Base-by-base conservation (phyloP, 2,113 vertebrate species). In the Ctenomys sociabilis region DNA sequence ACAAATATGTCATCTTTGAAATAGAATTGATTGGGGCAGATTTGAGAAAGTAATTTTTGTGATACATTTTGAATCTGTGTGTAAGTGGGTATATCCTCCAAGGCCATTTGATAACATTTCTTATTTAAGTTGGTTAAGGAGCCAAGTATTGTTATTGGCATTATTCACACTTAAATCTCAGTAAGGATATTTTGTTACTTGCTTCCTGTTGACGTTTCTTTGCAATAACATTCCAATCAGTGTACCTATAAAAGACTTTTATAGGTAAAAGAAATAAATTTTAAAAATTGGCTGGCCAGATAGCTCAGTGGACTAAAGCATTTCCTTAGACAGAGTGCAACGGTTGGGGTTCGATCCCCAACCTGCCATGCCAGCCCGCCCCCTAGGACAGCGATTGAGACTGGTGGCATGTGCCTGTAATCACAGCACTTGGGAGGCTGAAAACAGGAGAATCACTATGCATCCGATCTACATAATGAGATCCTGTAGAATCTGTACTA, bases 81-180 rank as follows among this genome's bases (percentile, higher is more conserved):
- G 30, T 30, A 22, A 54, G 32, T 28, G 1, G 61, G 59, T 21
- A 6, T 75, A n/a, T 13, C 59, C 40, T 92, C 37, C 19, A 91
- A 80, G 88, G n/a, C n/a, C 12, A 24, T 85, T 84, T 72, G 40
- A 66, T 92, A 82, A 54, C 77, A 85, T 95, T 87, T 95, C 43
- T 90, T 95, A 37, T 45, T 95, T 93, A 28, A 68, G 1, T 96
- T 95, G 54, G n/a, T 91, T 94, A 45, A 75, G 32, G 66, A 88
- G 32, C 57, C 70, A 90, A 68, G 30, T 91, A 52, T 73, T 90
- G 40, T 91, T 78, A 37, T 87, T 92, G 57, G 13, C 88, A 45
- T 70, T 85, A 32, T 88, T 97, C n/a, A 72, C n/a, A 72, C n/a
- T 72, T 72, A 72, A 11, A 3, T 72, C 35, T 72, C 16, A 72